Evolutionary conservation across 2,113 vertebrate species (phyloP), one percentile per base, ranked within the genome.

Genomic region (Calidris pugnax): DNA sequence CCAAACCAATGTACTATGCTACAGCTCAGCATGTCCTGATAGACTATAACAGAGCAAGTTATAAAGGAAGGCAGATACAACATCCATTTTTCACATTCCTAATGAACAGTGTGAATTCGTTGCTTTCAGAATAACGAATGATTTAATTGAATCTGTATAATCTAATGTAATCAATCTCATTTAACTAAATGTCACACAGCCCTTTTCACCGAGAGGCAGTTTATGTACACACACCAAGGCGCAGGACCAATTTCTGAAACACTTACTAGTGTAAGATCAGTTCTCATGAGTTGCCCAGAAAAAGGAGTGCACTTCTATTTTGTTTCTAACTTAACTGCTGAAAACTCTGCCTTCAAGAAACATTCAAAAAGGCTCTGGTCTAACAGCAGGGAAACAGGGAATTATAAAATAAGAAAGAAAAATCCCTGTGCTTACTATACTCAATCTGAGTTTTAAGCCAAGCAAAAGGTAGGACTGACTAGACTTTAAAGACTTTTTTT

Each of bases 131-230:
- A 97, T 97, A 98, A 97, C 84, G 74, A 69, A 95, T 97, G 80
- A 95, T 97, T 98, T 96, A 96, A 97, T 96, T 98, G 97, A 90
- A 96, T 97, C 91, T 90, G 87, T 94, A 93, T 80, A 95, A 94
- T 94, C 92, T 96, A 95, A 93, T 81, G 96, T 63, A 97, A 97
- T 97, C 95, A 95, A 95, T 97, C 95, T 97, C 89, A 94, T 97
- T 97, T 97, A 96, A 92, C 94, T 92, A 96, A 97, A 96, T 96
- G 95, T 96, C 95, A 96, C 95, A 95, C 87, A 97, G 91, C 78
- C 71, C 93, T 95, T 80, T 95, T 96, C 91, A 97, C 91, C 81
- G 82, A 90, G 80, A 95, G 78, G 94, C 87, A 91, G 91, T 95
- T 95, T 97, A 79, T 71, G 81, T 96, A 91, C 47, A 89, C 84